phyloP scores from a whole-genome alignment of 2,888 invertebrate species.

The Synanthedon formicaeformis region DNA sequence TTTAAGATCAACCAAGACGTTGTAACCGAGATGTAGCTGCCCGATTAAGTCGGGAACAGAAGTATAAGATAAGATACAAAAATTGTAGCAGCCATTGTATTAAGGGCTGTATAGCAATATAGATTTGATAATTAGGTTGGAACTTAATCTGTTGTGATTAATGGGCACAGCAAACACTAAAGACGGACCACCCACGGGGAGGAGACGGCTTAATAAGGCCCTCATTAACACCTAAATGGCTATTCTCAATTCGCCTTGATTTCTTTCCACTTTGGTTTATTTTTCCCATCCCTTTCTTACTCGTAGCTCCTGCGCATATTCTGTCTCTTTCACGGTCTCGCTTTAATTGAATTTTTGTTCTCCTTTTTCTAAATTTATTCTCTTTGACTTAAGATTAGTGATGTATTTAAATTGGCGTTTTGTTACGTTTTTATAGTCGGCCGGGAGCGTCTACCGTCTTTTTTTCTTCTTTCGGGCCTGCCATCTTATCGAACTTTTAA shows the following conservation, averaged over 20 bases:
- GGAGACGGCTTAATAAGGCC: conserved; percentile 69
- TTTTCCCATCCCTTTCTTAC: conserved; percentile 37
- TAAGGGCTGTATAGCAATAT: conserved; percentile 21
- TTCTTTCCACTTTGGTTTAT: conserved; percentile 61
- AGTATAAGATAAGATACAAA: not conserved
- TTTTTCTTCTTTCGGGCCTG: conserved; percentile 19
- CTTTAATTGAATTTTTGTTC: conserved; percentile 61
- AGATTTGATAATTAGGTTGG: conserved; percentile 54
- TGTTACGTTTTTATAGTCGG: conserved; percentile 59
- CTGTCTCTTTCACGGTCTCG: conserved; percentile 38
- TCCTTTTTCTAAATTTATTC: conserved; percentile 64
- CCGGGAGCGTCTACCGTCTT: conserved; percentile 20
- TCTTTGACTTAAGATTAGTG: conserved; percentile 68
- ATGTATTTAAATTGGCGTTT: conserved; percentile 66
- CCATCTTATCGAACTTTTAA: conserved; percentile 50
- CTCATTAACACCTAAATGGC: conserved; percentile 70
- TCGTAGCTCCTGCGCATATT: conserved; percentile 24
- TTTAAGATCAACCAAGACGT: too few species aligned
- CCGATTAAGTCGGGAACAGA: not conserved
- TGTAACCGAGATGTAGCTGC: too few species aligned
- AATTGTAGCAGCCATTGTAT: conserved; percentile 20
- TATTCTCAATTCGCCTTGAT: conserved; percentile 66
- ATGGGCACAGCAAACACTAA: conserved; percentile 54
- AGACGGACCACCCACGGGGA: conserved; percentile 63
- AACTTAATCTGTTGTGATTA: conserved; percentile 57